phyloP scores from a whole-genome alignment of 1,140 invertebrate species.

The Macrobrachium nipponense region DNA sequence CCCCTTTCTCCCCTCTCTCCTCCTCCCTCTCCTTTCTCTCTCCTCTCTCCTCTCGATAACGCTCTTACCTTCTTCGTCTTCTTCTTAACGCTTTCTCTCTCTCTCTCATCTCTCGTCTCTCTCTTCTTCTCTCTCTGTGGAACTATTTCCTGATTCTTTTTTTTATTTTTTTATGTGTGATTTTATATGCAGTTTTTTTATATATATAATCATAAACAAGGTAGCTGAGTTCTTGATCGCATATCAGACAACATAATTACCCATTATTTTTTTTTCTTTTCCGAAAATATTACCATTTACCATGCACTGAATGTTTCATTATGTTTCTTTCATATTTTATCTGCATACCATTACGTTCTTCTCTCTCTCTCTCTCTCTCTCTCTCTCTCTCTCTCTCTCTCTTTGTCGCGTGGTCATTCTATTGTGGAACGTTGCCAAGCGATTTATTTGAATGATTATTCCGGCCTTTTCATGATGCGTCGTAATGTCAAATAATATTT shows the following conservation, averaged over 20 bases:
- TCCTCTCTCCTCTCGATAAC: not conserved
- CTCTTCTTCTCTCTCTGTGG: slow-evolving; percentile 20
- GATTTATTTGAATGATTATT: no score
- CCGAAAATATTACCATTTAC: no score
- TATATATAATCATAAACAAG: not conserved
- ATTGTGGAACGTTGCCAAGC: no score
- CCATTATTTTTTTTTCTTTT: no score
- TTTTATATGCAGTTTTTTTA: not conserved
- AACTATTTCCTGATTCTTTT: not conserved
- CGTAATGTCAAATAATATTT: no score
- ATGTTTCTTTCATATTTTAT: no score
- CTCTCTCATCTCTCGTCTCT: slow-evolving; percentile 15
- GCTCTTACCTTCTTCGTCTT: not conserved
- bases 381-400: not conserved
- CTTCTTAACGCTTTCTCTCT: not conserved
- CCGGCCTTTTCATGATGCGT: no score
- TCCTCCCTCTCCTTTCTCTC: not conserved
- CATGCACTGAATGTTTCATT: no score
- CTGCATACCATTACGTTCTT: no score
- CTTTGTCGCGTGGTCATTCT: not conserved
- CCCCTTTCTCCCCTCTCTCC: no score
- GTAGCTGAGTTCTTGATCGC: not conserved
- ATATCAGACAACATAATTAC: no score
- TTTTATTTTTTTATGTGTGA: not conserved
- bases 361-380: not conserved